Conservation (phyloP, 2,113 vertebrate species). For the Cavia aperea region DNA sequence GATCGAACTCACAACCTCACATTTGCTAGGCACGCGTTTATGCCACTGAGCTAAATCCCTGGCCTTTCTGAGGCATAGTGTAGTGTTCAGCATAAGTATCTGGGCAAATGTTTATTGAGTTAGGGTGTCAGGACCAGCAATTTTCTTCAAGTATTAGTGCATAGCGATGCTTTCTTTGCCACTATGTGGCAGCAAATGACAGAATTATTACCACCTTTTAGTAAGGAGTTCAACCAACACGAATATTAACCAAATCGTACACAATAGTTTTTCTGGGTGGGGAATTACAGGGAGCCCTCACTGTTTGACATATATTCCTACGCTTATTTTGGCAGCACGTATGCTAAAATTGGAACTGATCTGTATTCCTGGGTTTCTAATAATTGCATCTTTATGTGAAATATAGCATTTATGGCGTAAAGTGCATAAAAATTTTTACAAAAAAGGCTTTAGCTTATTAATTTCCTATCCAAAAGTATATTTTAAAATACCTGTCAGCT, state of each 20-base stretch:
- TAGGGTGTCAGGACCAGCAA: neutral
- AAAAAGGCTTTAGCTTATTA: neutral
- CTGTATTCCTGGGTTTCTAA: neutral
- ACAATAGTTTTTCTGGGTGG: neutral
- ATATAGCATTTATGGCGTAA: neutral
- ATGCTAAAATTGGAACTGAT: neutral
- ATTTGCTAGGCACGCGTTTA: too few species aligned
- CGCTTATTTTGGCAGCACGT: neutral
- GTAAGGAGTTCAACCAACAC: too few species aligned
- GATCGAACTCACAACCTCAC: too few species aligned
- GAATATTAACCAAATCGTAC: neutral
- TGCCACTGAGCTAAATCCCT: too few species aligned
- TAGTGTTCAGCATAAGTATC: neutral
- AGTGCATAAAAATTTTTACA: neutral
- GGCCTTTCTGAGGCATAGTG: neutral
- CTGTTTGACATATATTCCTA: neutral
- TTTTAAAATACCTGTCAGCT: neutral
- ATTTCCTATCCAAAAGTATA: neutral
- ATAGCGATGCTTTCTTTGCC: neutral
- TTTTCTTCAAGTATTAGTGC: neutral
- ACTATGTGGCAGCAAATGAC: conserved; percentile 50
- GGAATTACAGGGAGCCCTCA: neutral
- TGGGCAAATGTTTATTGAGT: neutral
- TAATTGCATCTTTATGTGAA: neutral
- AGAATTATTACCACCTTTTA: neutral